phyloP scores from a whole-genome alignment of 2,888 invertebrate genomes.

The Zeuzera pyrina region DNA sequence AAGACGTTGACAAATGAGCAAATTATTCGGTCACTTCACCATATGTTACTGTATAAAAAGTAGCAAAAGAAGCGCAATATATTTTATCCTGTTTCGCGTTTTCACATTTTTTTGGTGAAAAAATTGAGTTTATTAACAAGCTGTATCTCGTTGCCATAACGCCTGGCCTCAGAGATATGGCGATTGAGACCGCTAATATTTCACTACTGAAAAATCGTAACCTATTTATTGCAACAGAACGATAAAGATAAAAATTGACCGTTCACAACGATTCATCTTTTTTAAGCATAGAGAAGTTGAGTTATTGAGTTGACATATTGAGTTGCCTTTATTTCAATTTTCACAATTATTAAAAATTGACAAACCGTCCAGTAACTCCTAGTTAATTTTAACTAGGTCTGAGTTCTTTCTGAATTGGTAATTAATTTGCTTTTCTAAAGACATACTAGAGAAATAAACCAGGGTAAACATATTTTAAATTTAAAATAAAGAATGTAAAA shows the following conservation, averaged over 20 bases:
- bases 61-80: conserved; percentile 6
- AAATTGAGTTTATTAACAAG: conserved; percentile 44
- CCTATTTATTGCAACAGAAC: conserved; percentile 51
- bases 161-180: conserved; percentile 36
- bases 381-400: no score
- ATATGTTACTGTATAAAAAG: conserved; percentile 11
- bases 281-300: no score
- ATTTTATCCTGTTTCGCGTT: conserved; percentile 8
- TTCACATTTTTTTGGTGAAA: conserved; percentile 23
- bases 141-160: conserved; percentile 21
- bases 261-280: conserved; percentile 23
- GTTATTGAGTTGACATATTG: no score
- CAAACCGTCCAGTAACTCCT: no score
- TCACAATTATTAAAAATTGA: no score
- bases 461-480: no score
- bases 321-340: no score
- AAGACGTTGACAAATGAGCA: conserved; percentile 63
- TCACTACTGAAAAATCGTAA: conserved; percentile 50
- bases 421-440: no score
- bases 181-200: conserved; percentile 47
- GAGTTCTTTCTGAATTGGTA: no score
- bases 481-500: no score
- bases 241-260: conserved; percentile 55
- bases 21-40: conserved; percentile 61
- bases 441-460: no score